These are phyloP conservation scores for Globodera rostochiensis DNA, from an alignment of 1,140 invertebrate genomes.

Conservation along the genomic window DNA sequence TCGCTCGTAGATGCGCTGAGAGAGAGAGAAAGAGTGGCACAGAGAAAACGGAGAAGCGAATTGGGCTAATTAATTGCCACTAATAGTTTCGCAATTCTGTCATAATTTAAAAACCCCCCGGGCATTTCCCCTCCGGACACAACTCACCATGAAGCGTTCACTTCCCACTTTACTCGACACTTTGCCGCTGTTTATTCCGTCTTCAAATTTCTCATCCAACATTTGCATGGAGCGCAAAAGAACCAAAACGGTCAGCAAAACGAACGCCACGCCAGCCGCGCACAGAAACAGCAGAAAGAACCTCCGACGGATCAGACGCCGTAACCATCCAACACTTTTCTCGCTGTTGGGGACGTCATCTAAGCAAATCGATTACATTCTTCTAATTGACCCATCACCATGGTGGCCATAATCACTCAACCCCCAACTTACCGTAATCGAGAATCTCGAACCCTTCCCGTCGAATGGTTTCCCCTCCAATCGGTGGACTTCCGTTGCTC, in stretches of 20 bases:
- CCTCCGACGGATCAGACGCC: neutral
- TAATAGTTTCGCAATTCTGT: neutral
- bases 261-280: neutral
- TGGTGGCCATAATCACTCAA: too few relatives aligned
- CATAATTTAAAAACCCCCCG: too few relatives aligned
- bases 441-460: neutral
- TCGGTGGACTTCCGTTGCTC: neutral
- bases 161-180: neutral
- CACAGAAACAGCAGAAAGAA: neutral
- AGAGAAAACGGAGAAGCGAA: too few relatives aligned
- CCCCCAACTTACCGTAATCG: neutral
- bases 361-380: neutral
- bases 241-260: conserved; percentile 2
- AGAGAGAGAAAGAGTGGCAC: conserved; percentile 2
- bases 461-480: neutral
- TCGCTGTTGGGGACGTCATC: neutral
- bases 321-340: neutral
- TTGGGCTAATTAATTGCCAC: neutral
- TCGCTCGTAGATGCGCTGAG: conserved; percentile 44
- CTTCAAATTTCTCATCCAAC: neutral
- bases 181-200: neutral
- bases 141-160: conserved; percentile 1
- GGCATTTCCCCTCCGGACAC: neutral
- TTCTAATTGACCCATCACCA: too few relatives aligned
- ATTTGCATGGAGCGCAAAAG: neutral